Evolutionary conservation across 2,797 vertebrate species (phyloP), one percentile per base, ranked within the genome.

Genomic region (Phylloscopus collybita): DNA sequence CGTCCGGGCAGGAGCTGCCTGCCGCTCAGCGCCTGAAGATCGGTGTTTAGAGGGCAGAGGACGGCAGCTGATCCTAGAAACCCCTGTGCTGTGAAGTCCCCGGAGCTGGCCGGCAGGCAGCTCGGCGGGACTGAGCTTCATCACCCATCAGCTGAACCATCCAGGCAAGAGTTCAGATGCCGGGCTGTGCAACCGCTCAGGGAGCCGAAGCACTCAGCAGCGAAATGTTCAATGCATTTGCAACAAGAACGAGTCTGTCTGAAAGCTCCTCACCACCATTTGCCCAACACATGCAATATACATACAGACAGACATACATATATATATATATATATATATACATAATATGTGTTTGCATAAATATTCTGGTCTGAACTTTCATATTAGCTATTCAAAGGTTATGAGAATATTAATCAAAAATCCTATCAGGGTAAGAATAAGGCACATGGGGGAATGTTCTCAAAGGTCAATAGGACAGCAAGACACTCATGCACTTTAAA

Each of bases 211-310:
- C 27, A 21, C 26, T 5, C 50, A 22, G 53, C 45, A 30, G 8
- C 3, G 5, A 9, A 38, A 54, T 0, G 0, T 3, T 50, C 54
- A 15, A 10, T 7, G 2, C 2, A 23, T 3, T 5, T 19, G 36
- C 53, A 80, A 34, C 10, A 71, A 53, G 47, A 80, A 69, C 0
- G 0, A 78, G 53, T 2, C 3, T 19, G 27, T 15, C 18, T 20
- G 51, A 44, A 74, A 57, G 60, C 42, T 67, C 50, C 18, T n/a
- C 42, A 11, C 11, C 9, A 10, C 22, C 57, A 19, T 14, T 54
- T 26, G 4, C 5, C 29, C 57, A 40, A 61, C 32, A 25, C 7
- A 19, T 4, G 12, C 21, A 27, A 51, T 11, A 29, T 11, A 54
- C 18, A 64, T 2, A 50, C 1, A 38, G 36, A n/a, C n/a, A n/a